These are phyloP conservation scores for Sebastes cheni DNA, from an alignment of 2,797 vertebrate species.

Conservation along the genomic window DNA sequence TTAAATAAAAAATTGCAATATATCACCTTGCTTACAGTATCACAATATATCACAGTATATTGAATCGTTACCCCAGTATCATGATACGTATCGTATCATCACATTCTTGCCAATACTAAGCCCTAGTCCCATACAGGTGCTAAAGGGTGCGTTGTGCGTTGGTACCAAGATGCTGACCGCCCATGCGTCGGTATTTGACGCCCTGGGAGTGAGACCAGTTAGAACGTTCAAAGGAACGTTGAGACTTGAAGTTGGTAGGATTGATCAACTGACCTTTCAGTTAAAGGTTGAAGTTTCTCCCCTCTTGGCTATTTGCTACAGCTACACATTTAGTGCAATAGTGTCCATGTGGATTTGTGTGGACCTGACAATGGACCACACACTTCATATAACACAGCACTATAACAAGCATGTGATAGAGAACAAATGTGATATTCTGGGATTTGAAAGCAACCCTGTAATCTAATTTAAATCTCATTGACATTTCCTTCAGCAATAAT, in stretches of 20 bases:
- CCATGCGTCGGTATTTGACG: too few relatives aligned
- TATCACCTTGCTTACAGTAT: too few relatives aligned
- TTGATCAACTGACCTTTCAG: not conserved
- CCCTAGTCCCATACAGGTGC: too few relatives aligned
- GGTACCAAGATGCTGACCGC: too few relatives aligned
- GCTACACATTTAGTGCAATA: not conserved
- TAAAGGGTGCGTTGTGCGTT: too few relatives aligned
- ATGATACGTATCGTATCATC: too few relatives aligned
- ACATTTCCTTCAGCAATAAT: not conserved
- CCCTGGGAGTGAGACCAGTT: too few relatives aligned
- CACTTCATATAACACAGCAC: not conserved
- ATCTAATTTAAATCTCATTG: slow-evolving; percentile 12
- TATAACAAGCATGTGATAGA: not conserved
- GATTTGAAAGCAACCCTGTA: not conserved
- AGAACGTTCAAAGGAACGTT: not conserved
- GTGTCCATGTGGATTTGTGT: not conserved
- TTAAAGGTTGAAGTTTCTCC: not conserved
- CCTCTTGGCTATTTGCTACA: not conserved
- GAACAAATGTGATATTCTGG: not conserved
- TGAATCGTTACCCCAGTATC: too few relatives aligned
- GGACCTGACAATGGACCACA: not conserved
- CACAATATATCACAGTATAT: too few relatives aligned
- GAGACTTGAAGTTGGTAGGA: not conserved
- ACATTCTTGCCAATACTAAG: too few relatives aligned
- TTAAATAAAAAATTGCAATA: too few relatives aligned